phyloP scores from a whole-genome alignment of 2,888 invertebrate genomes.

The Nomada fucata region DNA sequence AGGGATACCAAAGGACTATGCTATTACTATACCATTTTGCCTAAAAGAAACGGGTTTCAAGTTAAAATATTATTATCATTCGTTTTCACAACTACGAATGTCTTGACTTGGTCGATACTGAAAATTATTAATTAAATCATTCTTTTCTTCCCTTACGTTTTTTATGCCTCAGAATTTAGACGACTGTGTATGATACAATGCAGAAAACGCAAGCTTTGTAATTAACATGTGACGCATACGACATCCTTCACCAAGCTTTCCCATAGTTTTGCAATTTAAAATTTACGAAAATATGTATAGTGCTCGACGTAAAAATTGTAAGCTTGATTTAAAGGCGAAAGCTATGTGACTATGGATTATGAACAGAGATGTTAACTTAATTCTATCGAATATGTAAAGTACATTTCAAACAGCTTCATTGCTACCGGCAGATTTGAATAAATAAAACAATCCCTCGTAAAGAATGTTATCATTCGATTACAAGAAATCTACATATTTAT shows the following conservation, averaged over 20 bases:
- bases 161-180: not conserved
- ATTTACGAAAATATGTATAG: slow-evolving; percentile 18
- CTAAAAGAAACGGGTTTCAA: slow-evolving; percentile 13
- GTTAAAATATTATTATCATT: not conserved
- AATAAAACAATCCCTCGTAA: not conserved
- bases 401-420: slow-evolving; percentile 24
- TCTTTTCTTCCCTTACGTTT: slow-evolving; percentile 8
- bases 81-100: not conserved
- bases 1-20: slow-evolving; percentile 6
- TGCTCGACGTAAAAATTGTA: slow-evolving; percentile 45
- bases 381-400: slow-evolving; percentile 16
- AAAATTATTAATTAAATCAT: slow-evolving; percentile 1
- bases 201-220: slow-evolving; percentile 23
- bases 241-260: slow-evolving; percentile 71
- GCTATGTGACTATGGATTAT: slow-evolving; percentile 37
- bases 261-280: slow-evolving; percentile 57
- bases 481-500: not conserved
- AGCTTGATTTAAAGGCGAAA: slow-evolving; percentile 51
- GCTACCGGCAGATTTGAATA: not conserved
- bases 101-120: not conserved
- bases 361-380: slow-evolving; percentile 7
- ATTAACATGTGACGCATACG: slow-evolving; percentile 39
- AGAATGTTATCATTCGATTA: not conserved
- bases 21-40: not conserved
- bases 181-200: slow-evolving; percentile 22